Base-by-base conservation (phyloP, 1,140 invertebrate species). In the Diachasmimorpha longicaudata region DNA sequence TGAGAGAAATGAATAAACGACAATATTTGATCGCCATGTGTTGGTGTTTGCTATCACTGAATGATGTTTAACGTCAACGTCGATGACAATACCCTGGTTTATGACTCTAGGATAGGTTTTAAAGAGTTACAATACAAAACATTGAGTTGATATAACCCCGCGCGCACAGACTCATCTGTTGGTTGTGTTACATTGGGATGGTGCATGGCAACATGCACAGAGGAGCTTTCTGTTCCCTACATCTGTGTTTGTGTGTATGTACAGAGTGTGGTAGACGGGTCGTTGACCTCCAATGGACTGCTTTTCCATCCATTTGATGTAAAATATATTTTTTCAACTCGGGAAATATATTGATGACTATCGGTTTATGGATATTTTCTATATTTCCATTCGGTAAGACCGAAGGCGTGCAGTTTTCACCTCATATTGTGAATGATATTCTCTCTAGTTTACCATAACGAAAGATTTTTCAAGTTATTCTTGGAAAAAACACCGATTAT, bases 181-280 rank as follows among this genome's bases (percentile, higher is more conserved):
- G 78, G 80, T 81, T 79, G 80, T 81, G 75, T 55, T 66, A 31
- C 25, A 9, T 31, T 36, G 10, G 10, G 52, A 31, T 76, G 39
- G 37, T 70, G 68, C 48, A 70, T 75, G 48, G 52, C 46, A 70
- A 70, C 74, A 75, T 37, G 46, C 37, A 66, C 42, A 37, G n/a
- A 66, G 25, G 52, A 58, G 52, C 16, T 48, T 55, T 83, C 77
- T 31, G 31, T 31, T 31, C 31, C 31, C 31, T 31, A 31, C 31
- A 31, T 31, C 31, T 31, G 31, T 31, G 31, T 31, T 31, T 31
- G 31, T 31, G 31, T 31, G 31, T 81, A 77, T 77, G 82, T 79
- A 79, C 58, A n/a, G 52, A 58, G 52, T 58, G 52, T 58, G 74
- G 80, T 84, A 87, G 85, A 86, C 86, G 85, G 87, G 85, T 87